phyloP scores from a whole-genome alignment of 2,797 vertebrate genomes.

The Tolypeutes matacus region DNA sequence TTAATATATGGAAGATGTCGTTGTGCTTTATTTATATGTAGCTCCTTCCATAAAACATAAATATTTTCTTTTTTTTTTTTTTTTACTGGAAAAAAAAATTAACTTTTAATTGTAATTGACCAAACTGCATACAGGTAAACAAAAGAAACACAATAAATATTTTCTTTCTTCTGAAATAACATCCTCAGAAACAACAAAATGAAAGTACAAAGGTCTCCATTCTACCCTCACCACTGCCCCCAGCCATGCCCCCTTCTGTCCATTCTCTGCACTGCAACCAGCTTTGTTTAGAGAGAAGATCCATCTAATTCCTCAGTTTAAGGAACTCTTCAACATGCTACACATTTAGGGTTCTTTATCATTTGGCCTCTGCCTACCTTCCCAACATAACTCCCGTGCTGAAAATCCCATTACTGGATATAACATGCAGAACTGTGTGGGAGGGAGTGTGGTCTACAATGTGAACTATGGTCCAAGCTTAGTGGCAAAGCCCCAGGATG shows the following conservation, averaged over 20 bases:
- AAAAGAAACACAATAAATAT: too few relatives aligned
- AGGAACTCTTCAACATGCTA: background rate
- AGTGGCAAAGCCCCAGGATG: too few relatives aligned
- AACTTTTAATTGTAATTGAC: too few relatives aligned
- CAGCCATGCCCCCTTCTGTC: background rate
- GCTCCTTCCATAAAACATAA: background rate
- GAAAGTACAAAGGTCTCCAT: background rate
- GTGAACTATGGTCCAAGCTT: too few relatives aligned
- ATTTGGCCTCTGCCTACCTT: background rate
- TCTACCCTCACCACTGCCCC: background rate
- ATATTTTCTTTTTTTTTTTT: too few relatives aligned
- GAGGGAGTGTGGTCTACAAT: too few relatives aligned
- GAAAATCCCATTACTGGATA: background rate
- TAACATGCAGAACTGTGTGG: too few relatives aligned
- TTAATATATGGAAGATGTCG: background rate
- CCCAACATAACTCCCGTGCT: background rate
- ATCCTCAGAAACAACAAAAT: background rate
- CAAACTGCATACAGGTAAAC: too few relatives aligned
- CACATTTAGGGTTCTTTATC: background rate
- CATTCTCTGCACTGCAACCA: background rate
- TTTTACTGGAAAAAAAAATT: too few relatives aligned
- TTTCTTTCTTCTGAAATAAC: slow-evolving; percentile 46
- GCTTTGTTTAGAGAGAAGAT: background rate
- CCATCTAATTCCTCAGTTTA: background rate
- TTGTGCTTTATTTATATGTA: background rate